phyloP scores from a whole-genome alignment of 2,888 invertebrate genomes.

The Eupithecia centaureata region DNA sequence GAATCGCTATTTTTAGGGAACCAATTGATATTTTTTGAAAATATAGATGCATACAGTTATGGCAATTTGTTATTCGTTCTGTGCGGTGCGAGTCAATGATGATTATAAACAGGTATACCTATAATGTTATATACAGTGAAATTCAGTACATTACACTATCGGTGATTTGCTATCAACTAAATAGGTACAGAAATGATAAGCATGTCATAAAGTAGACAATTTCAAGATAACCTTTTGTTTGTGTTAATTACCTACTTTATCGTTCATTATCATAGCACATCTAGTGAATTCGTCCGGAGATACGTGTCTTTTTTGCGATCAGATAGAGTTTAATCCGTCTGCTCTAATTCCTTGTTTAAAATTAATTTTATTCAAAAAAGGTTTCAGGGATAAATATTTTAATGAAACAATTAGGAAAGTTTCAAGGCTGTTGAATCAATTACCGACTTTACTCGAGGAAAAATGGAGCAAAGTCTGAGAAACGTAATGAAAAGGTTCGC shows the following conservation, averaged over 20 bases:
- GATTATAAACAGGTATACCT: no score
- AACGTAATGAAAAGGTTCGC: slow-evolving; percentile 4
- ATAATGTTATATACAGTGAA: background rate
- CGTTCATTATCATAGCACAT: background rate
- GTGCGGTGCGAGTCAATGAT: no score
- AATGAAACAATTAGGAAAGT: slow-evolving; percentile 23
- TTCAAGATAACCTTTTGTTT: background rate
- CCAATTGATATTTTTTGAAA: no score
- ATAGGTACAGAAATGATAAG: background rate
- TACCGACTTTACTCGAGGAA: slow-evolving; percentile 9
- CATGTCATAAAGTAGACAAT: background rate
- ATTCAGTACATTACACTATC: no score
- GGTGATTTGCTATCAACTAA: background rate
- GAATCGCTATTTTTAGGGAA: no score
- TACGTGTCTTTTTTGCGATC: background rate
- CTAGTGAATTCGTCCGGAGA: background rate
- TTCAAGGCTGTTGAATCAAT: slow-evolving; percentile 19
- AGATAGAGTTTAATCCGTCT: background rate
- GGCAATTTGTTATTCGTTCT: no score
- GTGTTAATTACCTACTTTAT: background rate
- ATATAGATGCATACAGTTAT: no score
- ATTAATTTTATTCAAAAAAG: background rate
- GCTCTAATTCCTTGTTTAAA: background rate
- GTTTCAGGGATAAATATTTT: slow-evolving; percentile 14
- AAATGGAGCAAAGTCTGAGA: slow-evolving; percentile 15